Conservation (phyloP, 2,797 vertebrate genomes). For the Orientallactaga sibirica region DNA sequence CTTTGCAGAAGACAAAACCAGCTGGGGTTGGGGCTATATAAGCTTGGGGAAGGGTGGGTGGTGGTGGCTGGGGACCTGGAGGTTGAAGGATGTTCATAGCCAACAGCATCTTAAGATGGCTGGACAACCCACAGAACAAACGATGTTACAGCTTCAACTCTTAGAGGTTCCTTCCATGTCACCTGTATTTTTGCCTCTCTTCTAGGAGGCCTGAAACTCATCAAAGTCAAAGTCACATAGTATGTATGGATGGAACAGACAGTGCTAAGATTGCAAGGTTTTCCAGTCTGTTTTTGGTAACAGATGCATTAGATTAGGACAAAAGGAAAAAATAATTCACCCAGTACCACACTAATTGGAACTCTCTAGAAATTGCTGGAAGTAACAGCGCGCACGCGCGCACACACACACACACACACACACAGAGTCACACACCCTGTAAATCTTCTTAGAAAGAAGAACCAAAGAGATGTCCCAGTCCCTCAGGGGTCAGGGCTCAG, state of each 20-base stretch:
- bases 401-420: neutral
- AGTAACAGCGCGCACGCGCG: neutral
- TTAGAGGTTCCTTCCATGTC: neutral
- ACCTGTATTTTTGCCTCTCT: neutral
- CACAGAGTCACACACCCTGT: neutral
- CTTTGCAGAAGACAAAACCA: neutral
- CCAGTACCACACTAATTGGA: neutral
- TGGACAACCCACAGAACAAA: neutral
- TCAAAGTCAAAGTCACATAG: neutral
- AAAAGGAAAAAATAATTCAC: too few species aligned
- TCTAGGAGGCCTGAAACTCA: neutral
- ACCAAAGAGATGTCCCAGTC: neutral
- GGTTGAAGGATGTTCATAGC: neutral
- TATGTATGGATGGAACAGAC: neutral
- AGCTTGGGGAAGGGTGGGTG: neutral
- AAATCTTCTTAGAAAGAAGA: slow-evolving; percentile 8
- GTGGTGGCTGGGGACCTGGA: neutral
- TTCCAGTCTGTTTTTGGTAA: neutral
- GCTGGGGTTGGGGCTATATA: neutral
- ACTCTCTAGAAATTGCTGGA: slow-evolving; percentile 43
- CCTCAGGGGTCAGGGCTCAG: neutral
- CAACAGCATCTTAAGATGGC: neutral
- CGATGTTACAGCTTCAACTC: neutral
- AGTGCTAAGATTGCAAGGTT: neutral
- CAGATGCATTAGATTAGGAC: neutral